Evolutionary conservation across 1,140 invertebrate species (phyloP).

Genomic region (Lordiphosa clarofinis): DNA sequence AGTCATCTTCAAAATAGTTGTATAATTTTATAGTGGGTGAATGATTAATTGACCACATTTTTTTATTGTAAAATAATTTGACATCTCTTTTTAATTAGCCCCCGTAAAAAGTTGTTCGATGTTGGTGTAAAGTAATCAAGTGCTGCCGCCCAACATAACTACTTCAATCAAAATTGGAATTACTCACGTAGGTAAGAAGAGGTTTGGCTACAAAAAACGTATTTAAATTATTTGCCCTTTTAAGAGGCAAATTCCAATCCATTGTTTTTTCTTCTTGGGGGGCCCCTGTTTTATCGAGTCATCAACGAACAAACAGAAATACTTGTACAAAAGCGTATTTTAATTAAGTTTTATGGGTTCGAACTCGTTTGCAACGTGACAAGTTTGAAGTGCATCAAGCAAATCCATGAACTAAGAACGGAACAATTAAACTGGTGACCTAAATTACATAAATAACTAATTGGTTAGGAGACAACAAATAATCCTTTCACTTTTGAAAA

Average conservation of each 20-base stretch:
- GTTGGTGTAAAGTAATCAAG: slow-evolving; percentile 22
- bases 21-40: slow-evolving; percentile 20
- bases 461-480: slow-evolving; percentile 15
- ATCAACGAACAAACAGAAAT: slow-evolving; percentile 27
- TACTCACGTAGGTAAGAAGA: neutral
- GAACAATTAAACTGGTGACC: slow-evolving; percentile 47
- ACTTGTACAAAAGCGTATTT: slow-evolving; percentile 14
- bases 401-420: slow-evolving; percentile 27
- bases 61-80: slow-evolving; percentile 22
- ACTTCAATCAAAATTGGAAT: slow-evolving; percentile 1
- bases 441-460: slow-evolving; percentile 34
- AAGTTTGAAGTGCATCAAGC: slow-evolving; percentile 32
- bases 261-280: slow-evolving; percentile 11
- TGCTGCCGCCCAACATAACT: slow-evolving; percentile 21
- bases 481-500: slow-evolving; percentile 47
- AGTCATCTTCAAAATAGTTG: slow-evolving; percentile 19
- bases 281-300: slow-evolving; percentile 36
- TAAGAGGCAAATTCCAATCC: neutral
- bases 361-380: slow-evolving; percentile 23
- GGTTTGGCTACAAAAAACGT: no score
- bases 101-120: slow-evolving; percentile 19
- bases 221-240: slow-evolving; percentile 6
- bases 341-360: slow-evolving; percentile 20
- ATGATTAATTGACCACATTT: slow-evolving; percentile 31
- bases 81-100: slow-evolving; percentile 28